These are phyloP conservation scores for Channallabes apus DNA, from an alignment of 2,797 vertebrate species.

Conservation along the genomic window DNA sequence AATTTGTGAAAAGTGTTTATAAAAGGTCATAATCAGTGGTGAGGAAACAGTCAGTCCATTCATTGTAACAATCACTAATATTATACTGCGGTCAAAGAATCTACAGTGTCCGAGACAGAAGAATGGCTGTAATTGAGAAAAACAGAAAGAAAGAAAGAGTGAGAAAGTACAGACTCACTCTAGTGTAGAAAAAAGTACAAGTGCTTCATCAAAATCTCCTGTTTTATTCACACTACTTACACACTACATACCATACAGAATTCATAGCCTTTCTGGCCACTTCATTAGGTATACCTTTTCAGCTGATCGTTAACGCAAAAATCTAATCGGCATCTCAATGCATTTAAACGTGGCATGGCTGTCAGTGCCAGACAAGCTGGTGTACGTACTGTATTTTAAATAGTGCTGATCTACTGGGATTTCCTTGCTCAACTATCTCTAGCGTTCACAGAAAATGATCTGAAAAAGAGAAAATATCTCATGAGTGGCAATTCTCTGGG, in stretches of 20 bases:
- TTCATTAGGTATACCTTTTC: no score
- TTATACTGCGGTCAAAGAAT: conserved; percentile 16
- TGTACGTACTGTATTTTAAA: no score
- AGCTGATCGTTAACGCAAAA: no score
- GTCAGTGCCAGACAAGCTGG: no score
- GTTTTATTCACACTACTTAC: not conserved
- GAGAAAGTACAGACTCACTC: not conserved
- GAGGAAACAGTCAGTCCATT: conserved; percentile 21
- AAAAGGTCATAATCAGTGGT: conserved; percentile 18
- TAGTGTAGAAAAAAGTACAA: not conserved
- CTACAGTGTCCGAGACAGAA: not conserved
- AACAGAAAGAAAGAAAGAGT: not conserved
- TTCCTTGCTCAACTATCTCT: no score
- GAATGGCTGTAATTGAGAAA: not conserved
- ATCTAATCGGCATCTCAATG: no score
- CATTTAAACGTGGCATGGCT: no score
- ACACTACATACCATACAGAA: not conserved
- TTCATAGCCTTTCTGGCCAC: no score
- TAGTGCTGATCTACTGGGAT: no score
- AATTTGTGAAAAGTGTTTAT: not conserved
- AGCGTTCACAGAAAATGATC: no score
- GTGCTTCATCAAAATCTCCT: not conserved
- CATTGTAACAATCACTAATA: conserved; percentile 9
- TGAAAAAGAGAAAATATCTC: no score
- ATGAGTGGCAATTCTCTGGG: no score